These are phyloP conservation scores for Distichodus sexfasciatus DNA, from an alignment of 2,797 vertebrate genomes.

Conservation along the genomic window DNA sequence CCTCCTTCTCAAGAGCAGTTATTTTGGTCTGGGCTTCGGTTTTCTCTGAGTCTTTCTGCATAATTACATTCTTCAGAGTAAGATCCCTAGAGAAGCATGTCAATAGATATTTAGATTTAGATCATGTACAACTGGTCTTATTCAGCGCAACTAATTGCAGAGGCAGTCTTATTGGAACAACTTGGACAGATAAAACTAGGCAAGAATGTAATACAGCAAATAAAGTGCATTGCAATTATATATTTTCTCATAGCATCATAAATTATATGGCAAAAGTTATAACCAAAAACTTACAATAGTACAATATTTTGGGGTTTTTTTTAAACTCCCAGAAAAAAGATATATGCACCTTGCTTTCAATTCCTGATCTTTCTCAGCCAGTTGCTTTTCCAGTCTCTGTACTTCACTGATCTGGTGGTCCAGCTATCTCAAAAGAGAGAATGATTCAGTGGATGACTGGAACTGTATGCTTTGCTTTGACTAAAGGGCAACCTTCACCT, in stretches of 20 bases:
- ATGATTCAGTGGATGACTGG: neutral
- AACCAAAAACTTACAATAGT: too few relatives aligned
- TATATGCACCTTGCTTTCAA: constrained; percentile 61
- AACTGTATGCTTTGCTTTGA: neutral
- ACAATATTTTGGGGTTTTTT: neutral
- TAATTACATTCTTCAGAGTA: constrained; percentile 54
- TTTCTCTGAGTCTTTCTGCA: constrained; percentile 53
- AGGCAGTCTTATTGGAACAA: too few relatives aligned
- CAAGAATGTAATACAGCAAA: too few relatives aligned
- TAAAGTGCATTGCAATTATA: too few relatives aligned
- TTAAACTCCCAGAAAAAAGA: neutral
- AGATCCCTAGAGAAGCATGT: constrained; percentile 53
- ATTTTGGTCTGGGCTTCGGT: constrained; percentile 55
- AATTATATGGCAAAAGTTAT: too few relatives aligned
- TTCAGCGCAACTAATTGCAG: too few relatives aligned
- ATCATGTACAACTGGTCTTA: too few relatives aligned
- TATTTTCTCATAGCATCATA: too few relatives aligned
- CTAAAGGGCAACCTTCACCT: constrained; percentile 38
- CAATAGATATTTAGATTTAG: too few relatives aligned
- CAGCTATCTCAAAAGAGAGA: constrained; percentile 41
- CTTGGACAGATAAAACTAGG: too few relatives aligned
- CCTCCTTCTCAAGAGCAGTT: constrained; percentile 61
- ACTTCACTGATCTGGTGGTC: constrained; percentile 57
- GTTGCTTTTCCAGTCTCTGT: constrained; percentile 58
- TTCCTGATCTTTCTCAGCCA: constrained; percentile 60